Conservation (phyloP, 2,888 invertebrate species). For the Dryomyza anilis region DNA sequence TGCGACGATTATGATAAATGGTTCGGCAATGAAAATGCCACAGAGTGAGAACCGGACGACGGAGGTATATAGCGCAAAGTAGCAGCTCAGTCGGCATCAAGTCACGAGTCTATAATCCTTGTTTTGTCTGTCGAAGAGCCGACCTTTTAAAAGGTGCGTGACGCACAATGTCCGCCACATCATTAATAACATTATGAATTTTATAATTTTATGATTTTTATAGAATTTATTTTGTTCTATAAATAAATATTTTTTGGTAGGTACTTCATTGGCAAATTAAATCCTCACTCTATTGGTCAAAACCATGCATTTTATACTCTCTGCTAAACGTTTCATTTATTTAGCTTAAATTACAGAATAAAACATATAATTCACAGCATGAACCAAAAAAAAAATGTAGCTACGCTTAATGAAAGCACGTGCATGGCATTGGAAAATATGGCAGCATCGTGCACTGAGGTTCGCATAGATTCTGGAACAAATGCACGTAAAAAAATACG, state of each 20-base stretch:
- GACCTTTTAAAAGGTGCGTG: background rate
- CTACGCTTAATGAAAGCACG: slow-evolving; percentile 15
- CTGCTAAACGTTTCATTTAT: slow-evolving; percentile 3
- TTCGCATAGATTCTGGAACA: background rate
- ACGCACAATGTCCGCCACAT: background rate
- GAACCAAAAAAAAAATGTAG: background rate
- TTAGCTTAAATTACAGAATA: background rate
- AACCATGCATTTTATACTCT: background rate
- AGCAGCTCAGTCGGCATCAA: background rate
- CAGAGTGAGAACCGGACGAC: background rate
- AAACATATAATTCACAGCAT: background rate
- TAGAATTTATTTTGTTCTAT: background rate
- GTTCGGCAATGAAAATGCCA: background rate
- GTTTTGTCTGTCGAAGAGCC: slow-evolving; percentile 3
- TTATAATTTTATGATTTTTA: background rate
- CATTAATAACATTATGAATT: slow-evolving; percentile 9
- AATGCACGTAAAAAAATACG: background rate
- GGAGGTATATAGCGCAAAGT: background rate
- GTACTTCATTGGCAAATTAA: too few relatives aligned
- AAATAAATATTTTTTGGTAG: background rate
- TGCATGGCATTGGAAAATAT: slow-evolving; percentile 2
- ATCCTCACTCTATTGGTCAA: background rate
- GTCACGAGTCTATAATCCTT: slow-evolving; percentile 9
- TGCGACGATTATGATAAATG: slow-evolving; percentile 15
- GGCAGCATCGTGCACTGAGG: slow-evolving; percentile 1